Evolutionary conservation across 1,140 invertebrate species (phyloP).

Genomic region (Zaprionus africanus): DNA sequence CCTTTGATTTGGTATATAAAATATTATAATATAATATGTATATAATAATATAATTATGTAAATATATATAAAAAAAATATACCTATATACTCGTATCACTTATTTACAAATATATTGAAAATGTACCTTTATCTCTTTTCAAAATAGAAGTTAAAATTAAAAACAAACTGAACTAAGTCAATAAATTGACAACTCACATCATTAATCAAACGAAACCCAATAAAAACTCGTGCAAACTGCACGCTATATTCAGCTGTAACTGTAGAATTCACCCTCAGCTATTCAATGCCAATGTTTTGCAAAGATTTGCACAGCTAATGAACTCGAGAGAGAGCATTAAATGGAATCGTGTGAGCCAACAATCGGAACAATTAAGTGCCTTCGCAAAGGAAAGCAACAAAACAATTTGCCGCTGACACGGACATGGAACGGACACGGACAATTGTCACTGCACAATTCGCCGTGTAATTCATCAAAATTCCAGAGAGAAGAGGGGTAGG

Average conservation of each 20-base stretch:
- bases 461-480: slow-evolving; percentile 69
- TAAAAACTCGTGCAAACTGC: background rate
- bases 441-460: slow-evolving; percentile 59
- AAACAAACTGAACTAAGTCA: background rate
- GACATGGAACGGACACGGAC: slow-evolving; percentile 38
- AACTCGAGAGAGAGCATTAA: slow-evolving; percentile 2
- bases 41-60: too few relatives aligned
- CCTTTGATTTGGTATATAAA: too few relatives aligned
- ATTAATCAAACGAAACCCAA: background rate
- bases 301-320: slow-evolving; percentile 44
- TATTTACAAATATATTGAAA: background rate
- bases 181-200: background rate
- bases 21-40: too few relatives aligned
- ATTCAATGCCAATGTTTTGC: background rate
- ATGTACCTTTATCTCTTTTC: background rate
- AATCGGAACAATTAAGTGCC: slow-evolving; percentile 64
- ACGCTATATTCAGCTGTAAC: too few relatives aligned
- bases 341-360: slow-evolving; percentile 38
- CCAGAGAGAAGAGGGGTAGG: background rate
- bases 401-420: slow-evolving; percentile 69
- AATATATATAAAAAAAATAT: too few relatives aligned
- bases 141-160: background rate
- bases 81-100: too few relatives aligned
- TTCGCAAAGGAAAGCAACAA: slow-evolving; percentile 35
- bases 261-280: background rate